These are phyloP conservation scores for Cheilosia soror DNA, from an alignment of 2,888 invertebrate species.

Conservation along the genomic window DNA sequence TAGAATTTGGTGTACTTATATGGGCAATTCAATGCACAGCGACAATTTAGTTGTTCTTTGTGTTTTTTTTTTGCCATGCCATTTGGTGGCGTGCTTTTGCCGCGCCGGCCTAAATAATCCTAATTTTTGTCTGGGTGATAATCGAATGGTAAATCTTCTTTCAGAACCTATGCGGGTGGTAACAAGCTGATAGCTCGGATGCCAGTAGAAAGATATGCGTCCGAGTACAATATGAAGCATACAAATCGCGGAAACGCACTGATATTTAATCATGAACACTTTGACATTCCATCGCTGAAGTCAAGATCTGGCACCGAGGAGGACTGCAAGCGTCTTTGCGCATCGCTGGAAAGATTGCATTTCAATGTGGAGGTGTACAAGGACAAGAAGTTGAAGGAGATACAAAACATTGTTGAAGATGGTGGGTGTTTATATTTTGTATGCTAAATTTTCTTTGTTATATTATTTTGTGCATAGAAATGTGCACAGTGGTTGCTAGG, in stretches of 20 bases:
- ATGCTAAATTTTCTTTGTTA: background rate
- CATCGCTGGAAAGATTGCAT: conserved; percentile 87
- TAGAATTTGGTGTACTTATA: conserved; percentile 38
- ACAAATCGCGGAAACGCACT: conserved; percentile 91
- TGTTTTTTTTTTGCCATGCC: conserved; percentile 16
- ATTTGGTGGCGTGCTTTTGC: conserved; percentile 39
- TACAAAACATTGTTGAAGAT: conserved; percentile 87
- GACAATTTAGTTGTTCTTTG: conserved; percentile 28
- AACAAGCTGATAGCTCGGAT: conserved; percentile 85
- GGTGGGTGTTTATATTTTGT: conserved; percentile 69
- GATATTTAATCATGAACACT: conserved; percentile 95
- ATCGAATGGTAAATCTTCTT: conserved; percentile 5
- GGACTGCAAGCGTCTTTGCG: conserved; percentile 90
- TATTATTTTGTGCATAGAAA: background rate
- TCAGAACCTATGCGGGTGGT: conserved; percentile 36
- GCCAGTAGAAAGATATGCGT: conserved; percentile 88
- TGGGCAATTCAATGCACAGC: conserved; percentile 20
- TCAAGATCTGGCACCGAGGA: conserved; percentile 92
- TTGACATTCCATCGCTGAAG: conserved; percentile 89
- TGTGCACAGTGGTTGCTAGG: background rate
- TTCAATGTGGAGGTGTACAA: conserved; percentile 89
- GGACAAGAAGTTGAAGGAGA: conserved; percentile 88
- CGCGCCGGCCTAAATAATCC: conserved; percentile 23
- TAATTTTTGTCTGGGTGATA: conserved; percentile 9
- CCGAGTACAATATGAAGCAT: conserved; percentile 95